These are phyloP conservation scores for Papilio glaucus DNA, from an alignment of 1,140 invertebrate genomes.

Conservation along the genomic window DNA sequence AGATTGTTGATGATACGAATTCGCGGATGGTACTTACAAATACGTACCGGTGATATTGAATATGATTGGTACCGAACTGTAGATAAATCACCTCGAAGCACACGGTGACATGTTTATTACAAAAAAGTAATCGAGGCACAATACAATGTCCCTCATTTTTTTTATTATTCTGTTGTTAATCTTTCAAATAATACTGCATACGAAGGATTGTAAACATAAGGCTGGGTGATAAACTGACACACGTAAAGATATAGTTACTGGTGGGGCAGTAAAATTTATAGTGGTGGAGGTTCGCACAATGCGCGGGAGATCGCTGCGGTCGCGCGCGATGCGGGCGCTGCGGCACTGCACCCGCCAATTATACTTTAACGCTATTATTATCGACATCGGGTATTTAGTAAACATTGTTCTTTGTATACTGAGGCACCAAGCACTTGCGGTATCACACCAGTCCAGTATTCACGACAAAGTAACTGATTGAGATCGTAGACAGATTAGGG, in stretches of 20 bases:
- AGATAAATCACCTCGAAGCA: too few species aligned
- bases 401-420: constrained; percentile 16
- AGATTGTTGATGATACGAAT: too few species aligned
- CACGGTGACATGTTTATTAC: too few species aligned
- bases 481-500: not conserved
- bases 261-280: constrained; percentile 23
- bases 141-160: not conserved
- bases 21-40: too few species aligned
- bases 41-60: too few species aligned
- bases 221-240: not conserved
- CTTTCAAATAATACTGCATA: not conserved
- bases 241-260: constrained; percentile 10
- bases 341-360: constrained; percentile 16
- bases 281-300: constrained; percentile 17
- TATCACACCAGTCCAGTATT: not conserved
- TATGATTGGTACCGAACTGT: too few species aligned
- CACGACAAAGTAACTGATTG: not conserved
- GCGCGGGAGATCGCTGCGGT: constrained; percentile 22
- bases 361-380: constrained; percentile 35
- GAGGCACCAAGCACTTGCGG: not conserved
- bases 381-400: constrained; percentile 30
- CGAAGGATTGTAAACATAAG: constrained; percentile 6
- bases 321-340: constrained; percentile 20
- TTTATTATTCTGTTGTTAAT: not conserved
- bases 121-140: not conserved